A percentile compares a stretch with the other conserved stretches of the same genome.
Evolutionary conservation across 2,888 invertebrate genomes (phyloP).

Genomic region (Sialis lutaria): DNA sequence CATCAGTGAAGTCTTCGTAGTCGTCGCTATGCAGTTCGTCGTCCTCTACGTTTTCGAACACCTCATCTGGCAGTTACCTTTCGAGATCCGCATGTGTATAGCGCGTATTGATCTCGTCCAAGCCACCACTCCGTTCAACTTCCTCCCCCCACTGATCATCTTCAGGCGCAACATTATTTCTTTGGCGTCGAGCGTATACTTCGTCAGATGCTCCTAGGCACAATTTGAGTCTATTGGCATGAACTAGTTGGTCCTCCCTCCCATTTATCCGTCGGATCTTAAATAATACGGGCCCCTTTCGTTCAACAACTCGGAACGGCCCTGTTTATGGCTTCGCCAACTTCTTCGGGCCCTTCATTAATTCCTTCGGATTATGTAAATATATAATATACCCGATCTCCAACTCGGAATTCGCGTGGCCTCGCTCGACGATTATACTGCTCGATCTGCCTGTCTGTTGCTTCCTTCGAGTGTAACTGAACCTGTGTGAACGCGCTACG

Average conservation of each 20-base stretch:
- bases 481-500: background rate
- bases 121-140: too few relatives aligned
- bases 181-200: too few relatives aligned
- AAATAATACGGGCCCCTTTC: background rate
- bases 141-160: too few relatives aligned
- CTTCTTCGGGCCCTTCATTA: background rate
- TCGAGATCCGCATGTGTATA: too few relatives aligned
- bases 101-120: too few relatives aligned
- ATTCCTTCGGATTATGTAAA: background rate
- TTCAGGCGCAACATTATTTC: too few relatives aligned
- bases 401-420: background rate
- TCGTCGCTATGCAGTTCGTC: too few relatives aligned
- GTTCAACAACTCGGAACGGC: background rate
- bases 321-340: background rate
- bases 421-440: slow-evolving; percentile 1
- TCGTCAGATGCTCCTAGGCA: background rate
- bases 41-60: background rate
- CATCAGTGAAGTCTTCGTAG: too few relatives aligned
- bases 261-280: background rate
- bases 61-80: background rate
- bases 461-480: background rate
- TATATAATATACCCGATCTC: slow-evolving; percentile 2
- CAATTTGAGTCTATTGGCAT: background rate
- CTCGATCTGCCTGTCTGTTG: background rate
- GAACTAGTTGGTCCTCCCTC: too few relatives aligned